phyloP scores from a whole-genome alignment of 2,113 vertebrate genomes.

The Hyperoodon ampullatus region DNA sequence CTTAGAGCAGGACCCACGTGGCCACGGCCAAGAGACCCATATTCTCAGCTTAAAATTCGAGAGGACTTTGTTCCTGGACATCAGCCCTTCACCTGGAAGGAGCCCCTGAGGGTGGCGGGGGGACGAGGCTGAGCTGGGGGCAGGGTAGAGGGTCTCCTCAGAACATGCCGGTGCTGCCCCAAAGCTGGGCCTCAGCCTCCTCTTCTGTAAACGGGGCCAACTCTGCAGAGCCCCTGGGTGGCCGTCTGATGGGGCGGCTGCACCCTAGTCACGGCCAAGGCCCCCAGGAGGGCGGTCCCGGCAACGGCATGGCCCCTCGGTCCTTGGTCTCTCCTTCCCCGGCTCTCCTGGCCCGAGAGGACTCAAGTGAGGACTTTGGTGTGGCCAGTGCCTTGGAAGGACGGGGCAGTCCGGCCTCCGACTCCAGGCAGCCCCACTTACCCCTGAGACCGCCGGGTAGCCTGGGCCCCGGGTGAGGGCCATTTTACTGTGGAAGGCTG shows the following conservation, averaged over 20 bases:
- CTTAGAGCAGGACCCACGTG: neutral
- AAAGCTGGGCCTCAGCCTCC: neutral
- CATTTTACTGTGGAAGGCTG: slow-evolving; percentile 96
- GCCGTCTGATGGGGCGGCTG: neutral
- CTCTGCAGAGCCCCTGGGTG: neutral
- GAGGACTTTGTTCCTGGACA: neutral
- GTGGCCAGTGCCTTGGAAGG: neutral
- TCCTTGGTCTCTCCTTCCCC: slow-evolving; percentile 24
- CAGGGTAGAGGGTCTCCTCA: fast-evolving
- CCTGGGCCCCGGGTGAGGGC: slow-evolving; percentile 89
- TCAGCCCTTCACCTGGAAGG: neutral
- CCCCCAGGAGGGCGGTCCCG: neutral
- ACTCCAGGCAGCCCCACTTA: slow-evolving; percentile 85
- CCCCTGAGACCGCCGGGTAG: slow-evolving; percentile 91
- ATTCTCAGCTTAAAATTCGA: neutral
- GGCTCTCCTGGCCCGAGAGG: neutral
- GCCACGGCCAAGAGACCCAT: neutral
- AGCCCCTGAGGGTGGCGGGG: neutral
- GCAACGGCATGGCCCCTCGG: neutral
- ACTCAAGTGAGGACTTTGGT: neutral
- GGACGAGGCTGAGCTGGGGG: neutral
- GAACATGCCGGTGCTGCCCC: fast-evolving
- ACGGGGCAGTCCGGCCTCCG: neutral
- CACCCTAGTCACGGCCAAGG: neutral
- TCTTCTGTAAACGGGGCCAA: neutral